Evolutionary conservation across 1,140 invertebrate species (phyloP).

Genomic region (Melipona quadrifasciata): DNA sequence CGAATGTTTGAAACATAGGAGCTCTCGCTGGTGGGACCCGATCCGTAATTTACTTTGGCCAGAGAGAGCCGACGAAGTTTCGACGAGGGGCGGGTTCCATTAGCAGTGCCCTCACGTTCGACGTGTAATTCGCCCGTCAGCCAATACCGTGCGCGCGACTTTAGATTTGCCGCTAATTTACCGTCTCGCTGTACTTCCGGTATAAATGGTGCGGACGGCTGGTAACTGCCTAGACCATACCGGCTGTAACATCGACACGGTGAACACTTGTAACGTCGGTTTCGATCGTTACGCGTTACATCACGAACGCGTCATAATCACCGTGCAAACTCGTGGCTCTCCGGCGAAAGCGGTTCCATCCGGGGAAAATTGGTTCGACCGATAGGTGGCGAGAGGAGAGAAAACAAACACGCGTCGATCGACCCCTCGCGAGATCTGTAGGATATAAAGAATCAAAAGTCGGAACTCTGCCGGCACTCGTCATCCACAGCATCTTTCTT

Average conservation of each 20-base stretch:
- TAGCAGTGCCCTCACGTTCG: slow-evolving; percentile 10
- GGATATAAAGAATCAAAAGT: too few species aligned
- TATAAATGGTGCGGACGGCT: slow-evolving; percentile 1
- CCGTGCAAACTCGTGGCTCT: slow-evolving; percentile 11
- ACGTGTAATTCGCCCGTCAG: slow-evolving; percentile 10
- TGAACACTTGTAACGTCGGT: background rate
- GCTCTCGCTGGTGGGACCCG: background rate
- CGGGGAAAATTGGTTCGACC: slow-evolving; percentile 4
- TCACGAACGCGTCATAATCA: background rate
- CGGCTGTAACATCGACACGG: background rate
- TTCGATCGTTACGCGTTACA: background rate
- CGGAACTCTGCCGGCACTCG: too few species aligned
- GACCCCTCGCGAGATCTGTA: too few species aligned
- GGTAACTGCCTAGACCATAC: background rate
- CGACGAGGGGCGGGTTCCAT: background rate
- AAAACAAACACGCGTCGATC: too few species aligned
- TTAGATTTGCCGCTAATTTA: slow-evolving; percentile 29
- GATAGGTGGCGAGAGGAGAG: background rate
- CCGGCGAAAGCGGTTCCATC: background rate
- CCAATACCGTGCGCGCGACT: background rate
- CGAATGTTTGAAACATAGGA: background rate
- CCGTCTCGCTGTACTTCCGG: background rate
- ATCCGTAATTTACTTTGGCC: slow-evolving; percentile 4
- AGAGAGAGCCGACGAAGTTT: slow-evolving; percentile 3
- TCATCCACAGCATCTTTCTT: too few species aligned